These are phyloP conservation scores for Carassius auratus DNA, from an alignment of 2,113 vertebrate genomes.

Conservation along the genomic window DNA sequence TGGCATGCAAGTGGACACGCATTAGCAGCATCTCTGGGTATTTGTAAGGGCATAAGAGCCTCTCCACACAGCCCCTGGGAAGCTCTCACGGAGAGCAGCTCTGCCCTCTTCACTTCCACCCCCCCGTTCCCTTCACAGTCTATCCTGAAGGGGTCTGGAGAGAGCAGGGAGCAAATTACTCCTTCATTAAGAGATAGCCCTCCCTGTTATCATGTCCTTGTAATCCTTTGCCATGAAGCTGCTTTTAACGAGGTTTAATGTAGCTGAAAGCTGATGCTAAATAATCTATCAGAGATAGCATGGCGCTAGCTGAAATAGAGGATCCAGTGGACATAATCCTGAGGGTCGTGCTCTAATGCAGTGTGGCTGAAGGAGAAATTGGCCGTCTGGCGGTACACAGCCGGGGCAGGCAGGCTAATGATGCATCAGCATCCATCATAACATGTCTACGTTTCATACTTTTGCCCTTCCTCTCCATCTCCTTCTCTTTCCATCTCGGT, in stretches of 20 bases:
- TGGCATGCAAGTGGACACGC: slow-evolving; percentile 50
- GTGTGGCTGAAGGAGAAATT: slow-evolving; percentile 54
- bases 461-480: slow-evolving; percentile 7
- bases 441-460: slow-evolving; percentile 47
- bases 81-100: slow-evolving; percentile 50
- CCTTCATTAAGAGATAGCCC: slow-evolving; percentile 65
- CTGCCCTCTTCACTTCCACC: slow-evolving; percentile 41
- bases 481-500: slow-evolving; percentile 12
- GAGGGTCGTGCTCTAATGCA: slow-evolving; percentile 56
- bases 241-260: slow-evolving; percentile 67
- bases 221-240: slow-evolving; percentile 64
- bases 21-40: slow-evolving; percentile 52
- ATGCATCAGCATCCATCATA: slow-evolving; percentile 45
- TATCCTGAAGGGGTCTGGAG: slow-evolving; percentile 58
- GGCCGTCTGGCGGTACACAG: slow-evolving; percentile 50
- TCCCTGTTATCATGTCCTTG: slow-evolving; percentile 64
- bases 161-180: slow-evolving; percentile 62
- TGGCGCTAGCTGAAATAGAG: slow-evolving; percentile 57
- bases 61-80: slow-evolving; percentile 53
- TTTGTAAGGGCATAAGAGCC: slow-evolving; percentile 54
- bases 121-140: slow-evolving; percentile 25
- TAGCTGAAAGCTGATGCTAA: slow-evolving; percentile 65
- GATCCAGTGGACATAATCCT: slow-evolving; percentile 61
- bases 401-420: slow-evolving; percentile 42
- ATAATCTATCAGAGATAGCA: slow-evolving; percentile 66